Conservation (phyloP, 2,888 invertebrate genomes). For the Drosophila quasianomalipes region DNA sequence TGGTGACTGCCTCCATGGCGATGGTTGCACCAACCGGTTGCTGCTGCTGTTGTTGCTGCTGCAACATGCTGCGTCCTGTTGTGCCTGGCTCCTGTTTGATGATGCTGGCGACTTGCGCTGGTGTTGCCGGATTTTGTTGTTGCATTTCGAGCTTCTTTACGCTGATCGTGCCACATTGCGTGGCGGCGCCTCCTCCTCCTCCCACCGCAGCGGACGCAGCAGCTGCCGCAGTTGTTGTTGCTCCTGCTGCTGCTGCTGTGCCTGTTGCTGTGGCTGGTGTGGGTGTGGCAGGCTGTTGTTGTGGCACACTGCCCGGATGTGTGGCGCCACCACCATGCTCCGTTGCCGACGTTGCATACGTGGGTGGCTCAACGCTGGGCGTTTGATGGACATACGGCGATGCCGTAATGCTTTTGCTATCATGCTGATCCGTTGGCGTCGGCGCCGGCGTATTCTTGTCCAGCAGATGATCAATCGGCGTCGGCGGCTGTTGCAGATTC, state of each 20-base stretch:
- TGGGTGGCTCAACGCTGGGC: constrained; percentile 84
- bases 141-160: constrained; percentile 83
- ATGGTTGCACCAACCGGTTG: constrained; percentile 23
- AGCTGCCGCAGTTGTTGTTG: neutral
- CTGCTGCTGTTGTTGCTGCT: constrained; percentile 33
- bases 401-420: constrained; percentile 85
- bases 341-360: constrained; percentile 75
- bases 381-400: constrained; percentile 85
- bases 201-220: neutral
- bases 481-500: constrained; percentile 85
- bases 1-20: constrained; percentile 76
- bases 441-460: constrained; percentile 86
- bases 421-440: constrained; percentile 85
- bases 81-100: constrained; percentile 69
- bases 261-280: constrained; percentile 38
- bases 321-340: constrained; percentile 55
- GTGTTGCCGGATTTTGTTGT: constrained; percentile 39
- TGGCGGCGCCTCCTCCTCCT: constrained; percentile 13
- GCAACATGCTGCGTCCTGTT: constrained; percentile 10
- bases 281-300: constrained; percentile 68
- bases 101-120: constrained; percentile 3
- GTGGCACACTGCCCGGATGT: constrained; percentile 71
- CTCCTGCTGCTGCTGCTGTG: neutral
- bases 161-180: constrained; percentile 81
- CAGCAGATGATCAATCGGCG: constrained; percentile 85